These are phyloP conservation scores for Himantopus leucocephalus DNA, from an alignment of 2,113 vertebrate species.

Conservation along the genomic window DNA sequence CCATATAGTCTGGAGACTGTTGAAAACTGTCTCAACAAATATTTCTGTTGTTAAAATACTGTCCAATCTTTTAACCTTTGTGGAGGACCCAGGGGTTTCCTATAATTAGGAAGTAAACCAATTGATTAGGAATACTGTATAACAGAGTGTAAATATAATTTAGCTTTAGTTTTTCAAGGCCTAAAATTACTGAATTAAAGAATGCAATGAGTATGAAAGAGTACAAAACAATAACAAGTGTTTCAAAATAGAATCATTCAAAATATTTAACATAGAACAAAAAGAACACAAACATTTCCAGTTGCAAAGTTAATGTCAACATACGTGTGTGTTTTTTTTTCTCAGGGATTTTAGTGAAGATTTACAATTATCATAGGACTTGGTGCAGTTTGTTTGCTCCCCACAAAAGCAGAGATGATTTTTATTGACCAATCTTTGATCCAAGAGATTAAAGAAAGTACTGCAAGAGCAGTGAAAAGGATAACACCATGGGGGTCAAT, in stretches of 20 bases:
- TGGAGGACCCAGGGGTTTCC: not conserved
- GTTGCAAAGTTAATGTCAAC: constrained; percentile 36
- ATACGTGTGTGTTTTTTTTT: not conserved
- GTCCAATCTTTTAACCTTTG: not conserved
- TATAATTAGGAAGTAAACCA: not conserved
- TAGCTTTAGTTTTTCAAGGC: not conserved
- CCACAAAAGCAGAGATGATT: constrained; percentile 82
- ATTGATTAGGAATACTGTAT: not conserved
- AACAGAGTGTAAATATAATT: not conserved
- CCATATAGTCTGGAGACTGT: not conserved
- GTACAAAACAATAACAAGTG: not conserved
- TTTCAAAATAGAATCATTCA: not conserved
- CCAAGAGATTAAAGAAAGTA: constrained; percentile 85
- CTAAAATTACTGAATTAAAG: not conserved
- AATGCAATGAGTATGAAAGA: not conserved
- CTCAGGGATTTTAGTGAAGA: constrained; percentile 67
- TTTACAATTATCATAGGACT: constrained; percentile 75
- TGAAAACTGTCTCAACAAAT: not conserved
- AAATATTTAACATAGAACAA: not conserved
- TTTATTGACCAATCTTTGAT: constrained; percentile 89
- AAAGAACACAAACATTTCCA: not conserved
- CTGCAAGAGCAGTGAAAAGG: constrained; percentile 76
- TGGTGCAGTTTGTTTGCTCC: constrained; percentile 79
- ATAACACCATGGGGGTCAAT: constrained; percentile 80
- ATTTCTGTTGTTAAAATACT: constrained; percentile 42